phyloP scores from a whole-genome alignment of 2,797 vertebrate genomes.

The Meriones psammophilus region DNA sequence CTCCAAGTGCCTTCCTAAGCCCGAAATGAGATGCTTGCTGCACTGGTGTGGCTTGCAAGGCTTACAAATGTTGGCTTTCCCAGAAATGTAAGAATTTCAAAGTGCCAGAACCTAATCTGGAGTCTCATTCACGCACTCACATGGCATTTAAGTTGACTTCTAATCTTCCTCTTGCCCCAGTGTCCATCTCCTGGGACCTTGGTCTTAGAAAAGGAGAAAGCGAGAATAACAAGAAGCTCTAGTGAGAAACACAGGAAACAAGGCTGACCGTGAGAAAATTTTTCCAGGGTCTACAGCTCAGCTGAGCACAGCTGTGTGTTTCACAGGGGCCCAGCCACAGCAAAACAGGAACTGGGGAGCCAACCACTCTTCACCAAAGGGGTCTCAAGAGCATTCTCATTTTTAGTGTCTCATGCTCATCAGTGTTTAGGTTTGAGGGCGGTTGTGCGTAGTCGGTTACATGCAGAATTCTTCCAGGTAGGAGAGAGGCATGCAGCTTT shows the following conservation, averaged over 20 bases:
- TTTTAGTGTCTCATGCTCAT: not conserved
- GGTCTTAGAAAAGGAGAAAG: not conserved
- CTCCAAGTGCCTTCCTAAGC: not conserved
- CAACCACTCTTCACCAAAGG: not conserved
- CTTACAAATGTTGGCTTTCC: not conserved
- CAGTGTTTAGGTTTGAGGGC: not conserved
- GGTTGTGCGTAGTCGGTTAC: not conserved
- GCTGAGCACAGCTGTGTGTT: conserved; percentile 44
- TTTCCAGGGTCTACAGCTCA: conserved; percentile 10
- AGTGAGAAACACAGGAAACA: conserved; percentile 68
- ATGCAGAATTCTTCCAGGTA: not conserved
- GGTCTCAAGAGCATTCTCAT: not conserved
- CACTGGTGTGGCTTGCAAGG: not conserved
- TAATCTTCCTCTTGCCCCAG: conserved; percentile 16
- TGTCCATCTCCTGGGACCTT: conserved; percentile 10
- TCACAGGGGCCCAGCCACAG: not conserved
- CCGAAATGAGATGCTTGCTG: not conserved
- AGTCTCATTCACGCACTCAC: not conserved
- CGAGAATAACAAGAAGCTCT: conserved; percentile 50
- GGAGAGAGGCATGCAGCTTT: not conserved
- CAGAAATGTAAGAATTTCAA: not conserved
- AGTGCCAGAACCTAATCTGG: not conserved
- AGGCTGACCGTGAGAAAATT: conserved; percentile 71
- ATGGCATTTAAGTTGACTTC: not conserved
- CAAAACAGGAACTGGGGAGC: conserved; percentile 63